Base-by-base conservation (phyloP, 2,888 invertebrate genomes). In the Periphyllus acericola region DNA sequence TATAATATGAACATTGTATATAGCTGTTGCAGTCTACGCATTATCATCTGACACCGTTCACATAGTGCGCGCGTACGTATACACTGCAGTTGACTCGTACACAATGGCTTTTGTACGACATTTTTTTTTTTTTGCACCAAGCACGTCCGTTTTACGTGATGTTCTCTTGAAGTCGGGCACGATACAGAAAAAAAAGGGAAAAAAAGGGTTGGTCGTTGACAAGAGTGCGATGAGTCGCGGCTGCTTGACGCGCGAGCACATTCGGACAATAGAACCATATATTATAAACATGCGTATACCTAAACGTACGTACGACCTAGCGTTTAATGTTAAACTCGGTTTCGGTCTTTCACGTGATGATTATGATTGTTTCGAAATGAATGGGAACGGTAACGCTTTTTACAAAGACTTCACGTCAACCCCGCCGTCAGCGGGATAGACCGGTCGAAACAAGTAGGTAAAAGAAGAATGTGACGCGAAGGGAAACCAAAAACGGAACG, bases 341-440 rank as follows among this genome's bases (percentile, higher is more conserved):
- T 36, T 40, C 46, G 76, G 76, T 76, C 84, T 66, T 85, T 85
- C 84, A 66, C 74, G 21, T 52, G 46, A 68, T 46, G 84, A 32
- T 46, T 66, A 76, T 52, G 71, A 74, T 81, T 80, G 81, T 87
- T 81, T 87, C 32, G 87, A 34, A 60, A 87, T 80, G 86, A n/a
- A n/a, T 87, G 71, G 71, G 55, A 79, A 78, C 36, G 74, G 55
- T 84, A 84, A 84, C 32, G 66, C 46, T 87, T 87, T 86, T n/a
- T 74, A 46, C 46, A n/a, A 60, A 79, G 80, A 81, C 87, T 72
- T 66, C 87, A 46, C 81, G 87, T 87, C 87, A 86, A 86, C 86
- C 14, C 86, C 14, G 46, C 79, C 55, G 80, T 86, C 86, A 85
- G 29, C 1, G 55, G 21, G 4, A 3, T 19, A 55, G 55, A 55